Percentiles rank a stretch among this genome's conserved stretches.
phyloP scores from a whole-genome alignment of 2,888 invertebrate genomes.

The Drosophila trichaetosa region DNA sequence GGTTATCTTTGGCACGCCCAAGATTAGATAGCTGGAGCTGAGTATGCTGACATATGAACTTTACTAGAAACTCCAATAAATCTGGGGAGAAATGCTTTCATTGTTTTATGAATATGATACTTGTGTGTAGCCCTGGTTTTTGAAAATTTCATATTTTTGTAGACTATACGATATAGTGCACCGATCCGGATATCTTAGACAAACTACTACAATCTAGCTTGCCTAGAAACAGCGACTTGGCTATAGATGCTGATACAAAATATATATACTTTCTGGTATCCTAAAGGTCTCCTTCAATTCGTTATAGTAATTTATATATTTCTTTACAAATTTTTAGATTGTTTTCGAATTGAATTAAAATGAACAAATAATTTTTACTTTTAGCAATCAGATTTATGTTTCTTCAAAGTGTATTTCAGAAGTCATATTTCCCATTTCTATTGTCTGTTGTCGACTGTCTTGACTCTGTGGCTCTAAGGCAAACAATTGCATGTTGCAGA shows the following conservation, averaged over 20 bases:
- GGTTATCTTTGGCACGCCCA: not conserved
- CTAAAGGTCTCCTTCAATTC: not conserved
- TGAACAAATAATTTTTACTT: not conserved
- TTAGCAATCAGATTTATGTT: not conserved
- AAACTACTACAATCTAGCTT: too few relatives aligned
- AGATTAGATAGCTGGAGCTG: not conserved
- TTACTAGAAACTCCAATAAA: not conserved
- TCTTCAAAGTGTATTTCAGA: conserved; percentile 4
- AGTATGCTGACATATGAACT: not conserved
- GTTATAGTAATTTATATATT: not conserved
- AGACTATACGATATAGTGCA: too few relatives aligned
- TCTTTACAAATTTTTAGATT: too few relatives aligned
- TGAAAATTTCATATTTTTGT: too few relatives aligned
- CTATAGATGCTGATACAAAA: not conserved
- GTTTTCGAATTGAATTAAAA: not conserved
- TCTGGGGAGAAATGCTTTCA: not conserved
- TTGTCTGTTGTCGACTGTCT: conserved; percentile 17
- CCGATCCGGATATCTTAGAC: accelerated
- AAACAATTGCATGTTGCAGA: conserved; percentile 38
- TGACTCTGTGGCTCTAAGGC: conserved; percentile 1
- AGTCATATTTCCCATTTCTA: not conserved
- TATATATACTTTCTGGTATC: not conserved
- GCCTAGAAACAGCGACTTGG: not conserved
- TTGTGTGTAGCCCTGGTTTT: too few relatives aligned
- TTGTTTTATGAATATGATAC: not conserved